Conservation (phyloP, 1,140 invertebrate species). For the Eueides isabella region DNA sequence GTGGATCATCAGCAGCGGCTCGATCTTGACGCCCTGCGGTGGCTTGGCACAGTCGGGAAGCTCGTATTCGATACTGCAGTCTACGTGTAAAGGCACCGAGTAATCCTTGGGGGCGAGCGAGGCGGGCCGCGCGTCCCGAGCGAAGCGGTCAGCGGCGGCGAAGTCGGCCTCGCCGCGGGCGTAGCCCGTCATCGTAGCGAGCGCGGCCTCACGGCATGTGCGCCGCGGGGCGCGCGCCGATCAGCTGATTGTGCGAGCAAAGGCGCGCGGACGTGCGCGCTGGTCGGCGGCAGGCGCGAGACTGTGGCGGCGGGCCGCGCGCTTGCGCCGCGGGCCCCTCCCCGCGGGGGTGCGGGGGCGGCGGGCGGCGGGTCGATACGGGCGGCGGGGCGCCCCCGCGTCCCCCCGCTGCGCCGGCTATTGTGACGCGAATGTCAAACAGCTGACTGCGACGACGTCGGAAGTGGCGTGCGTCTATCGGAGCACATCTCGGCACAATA, state of each 20-base stretch:
- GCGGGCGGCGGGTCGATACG: slow-evolving; percentile 47
- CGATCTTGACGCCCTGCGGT: slow-evolving; percentile 88
- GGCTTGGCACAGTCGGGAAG: slow-evolving; percentile 91
- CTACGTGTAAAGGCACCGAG: slow-evolving; percentile 90
- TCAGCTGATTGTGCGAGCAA: slow-evolving; percentile 65
- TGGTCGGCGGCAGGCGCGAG: slow-evolving; percentile 56
- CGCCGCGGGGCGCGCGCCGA: slow-evolving; percentile 72
- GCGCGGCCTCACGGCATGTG: slow-evolving; percentile 75
- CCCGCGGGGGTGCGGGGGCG: slow-evolving; percentile 33
- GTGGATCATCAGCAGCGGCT: slow-evolving; percentile 92
- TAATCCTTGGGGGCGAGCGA: slow-evolving; percentile 86
- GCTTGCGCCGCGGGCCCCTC: slow-evolving; percentile 43
- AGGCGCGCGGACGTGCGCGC: slow-evolving; percentile 65
- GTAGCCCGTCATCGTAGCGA: slow-evolving; percentile 76
- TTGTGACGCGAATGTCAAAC: slow-evolving; percentile 66
- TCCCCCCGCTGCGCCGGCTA: slow-evolving; percentile 40
- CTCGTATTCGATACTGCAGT: slow-evolving; percentile 93
- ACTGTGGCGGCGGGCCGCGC: slow-evolving; percentile 52
- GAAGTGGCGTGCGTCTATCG: slow-evolving; percentile 35
- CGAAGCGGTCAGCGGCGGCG: slow-evolving; percentile 67
- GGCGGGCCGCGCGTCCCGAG: slow-evolving; percentile 64
- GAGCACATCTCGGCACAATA: slow-evolving; percentile 31
- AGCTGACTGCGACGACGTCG: slow-evolving; percentile 62
- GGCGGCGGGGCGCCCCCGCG: slow-evolving; percentile 39
- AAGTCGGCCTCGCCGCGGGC: slow-evolving; percentile 75